Conservation (phyloP, 2,888 invertebrate genomes). For the Herminia tarsipennalis region DNA sequence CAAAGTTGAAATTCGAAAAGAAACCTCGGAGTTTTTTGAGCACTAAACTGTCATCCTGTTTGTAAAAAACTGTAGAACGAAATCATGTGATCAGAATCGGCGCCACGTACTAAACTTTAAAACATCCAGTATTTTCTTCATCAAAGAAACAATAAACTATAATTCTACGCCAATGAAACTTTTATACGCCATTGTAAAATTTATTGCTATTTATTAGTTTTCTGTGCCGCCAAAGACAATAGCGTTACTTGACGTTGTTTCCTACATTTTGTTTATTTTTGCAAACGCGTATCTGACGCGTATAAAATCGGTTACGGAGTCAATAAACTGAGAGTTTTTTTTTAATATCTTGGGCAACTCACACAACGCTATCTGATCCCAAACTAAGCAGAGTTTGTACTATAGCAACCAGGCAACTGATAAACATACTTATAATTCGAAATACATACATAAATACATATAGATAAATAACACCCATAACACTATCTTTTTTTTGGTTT, state of each 20-base stretch:
- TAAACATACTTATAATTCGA: too few species aligned
- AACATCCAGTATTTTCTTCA: slow-evolving; percentile 20
- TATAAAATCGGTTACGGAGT: neutral
- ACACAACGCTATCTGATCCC: too few species aligned
- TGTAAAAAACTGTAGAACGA: too few species aligned
- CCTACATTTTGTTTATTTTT: slow-evolving; percentile 28
- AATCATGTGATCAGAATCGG: neutral
- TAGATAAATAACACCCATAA: too few species aligned
- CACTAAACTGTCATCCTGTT: too few species aligned
- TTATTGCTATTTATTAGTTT: slow-evolving; percentile 36
- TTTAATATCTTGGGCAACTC: too few species aligned
- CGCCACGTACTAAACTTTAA: neutral
- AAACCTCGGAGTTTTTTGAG: too few species aligned
- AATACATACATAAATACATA: too few species aligned
- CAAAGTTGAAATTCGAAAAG: too few species aligned
- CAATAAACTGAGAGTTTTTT: neutral
- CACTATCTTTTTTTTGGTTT: too few species aligned
- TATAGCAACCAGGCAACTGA: too few species aligned
- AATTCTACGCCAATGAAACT: slow-evolving; percentile 25
- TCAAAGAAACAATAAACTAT: slow-evolving; percentile 30
- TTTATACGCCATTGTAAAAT: slow-evolving; percentile 28
- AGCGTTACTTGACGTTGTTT: slow-evolving; percentile 20
- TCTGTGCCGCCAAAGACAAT: slow-evolving; percentile 35
- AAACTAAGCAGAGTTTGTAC: too few species aligned
- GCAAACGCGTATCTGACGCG: neutral